phyloP scores from a whole-genome alignment of 1,140 invertebrate species.

The Spodoptera frugiperda region DNA sequence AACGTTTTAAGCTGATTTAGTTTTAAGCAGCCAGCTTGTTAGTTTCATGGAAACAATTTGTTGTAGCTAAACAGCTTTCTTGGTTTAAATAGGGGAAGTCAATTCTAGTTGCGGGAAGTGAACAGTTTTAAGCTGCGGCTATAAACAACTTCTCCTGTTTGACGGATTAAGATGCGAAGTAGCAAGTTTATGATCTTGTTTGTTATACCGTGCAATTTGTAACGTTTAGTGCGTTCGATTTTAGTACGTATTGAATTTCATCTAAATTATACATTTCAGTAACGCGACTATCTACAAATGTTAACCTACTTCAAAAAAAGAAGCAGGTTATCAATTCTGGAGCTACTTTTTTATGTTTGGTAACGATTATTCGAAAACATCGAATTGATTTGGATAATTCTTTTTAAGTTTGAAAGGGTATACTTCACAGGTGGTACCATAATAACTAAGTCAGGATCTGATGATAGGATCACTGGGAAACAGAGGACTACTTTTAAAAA shows the following conservation, averaged over 20 bases:
- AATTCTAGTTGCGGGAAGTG: background rate
- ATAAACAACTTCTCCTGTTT: conserved; percentile 16
- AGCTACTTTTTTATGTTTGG: no score
- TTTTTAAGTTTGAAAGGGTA: no score
- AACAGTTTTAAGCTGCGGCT: conserved; percentile 12
- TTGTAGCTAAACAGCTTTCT: background rate
- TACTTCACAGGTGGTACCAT: no score
- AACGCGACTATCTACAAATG: no score
- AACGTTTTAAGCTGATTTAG: conserved; percentile 16
- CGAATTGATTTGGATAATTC: no score
- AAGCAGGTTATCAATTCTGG: no score
- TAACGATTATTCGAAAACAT: no score
- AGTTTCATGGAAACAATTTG: conserved; percentile 18
- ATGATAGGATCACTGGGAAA: no score
- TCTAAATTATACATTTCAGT: background rate
- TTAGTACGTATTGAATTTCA: background rate
- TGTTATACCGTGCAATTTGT: background rate
- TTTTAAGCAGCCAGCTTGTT: conserved; percentile 19
- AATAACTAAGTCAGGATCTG: no score
- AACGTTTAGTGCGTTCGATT: background rate
- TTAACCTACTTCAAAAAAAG: no score
- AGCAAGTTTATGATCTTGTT: conserved; percentile 20
- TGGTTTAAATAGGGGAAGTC: conserved; percentile 7
- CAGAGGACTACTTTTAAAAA: no score
- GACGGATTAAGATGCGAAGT: conserved; percentile 1